Conservation (phyloP, 1,140 invertebrate species). For the Diorhabda sublineata region DNA sequence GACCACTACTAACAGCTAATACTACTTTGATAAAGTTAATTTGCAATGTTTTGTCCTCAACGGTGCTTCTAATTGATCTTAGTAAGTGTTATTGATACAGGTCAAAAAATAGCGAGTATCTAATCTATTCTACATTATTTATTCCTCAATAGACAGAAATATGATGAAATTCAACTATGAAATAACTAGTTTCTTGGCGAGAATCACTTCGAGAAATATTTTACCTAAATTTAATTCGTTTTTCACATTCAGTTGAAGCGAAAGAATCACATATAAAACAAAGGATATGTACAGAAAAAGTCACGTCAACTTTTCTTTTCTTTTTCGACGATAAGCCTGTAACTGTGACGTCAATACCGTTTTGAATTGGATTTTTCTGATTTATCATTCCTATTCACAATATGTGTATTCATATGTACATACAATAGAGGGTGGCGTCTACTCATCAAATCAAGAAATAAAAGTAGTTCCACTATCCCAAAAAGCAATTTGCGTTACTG, state of each 20-base stretch:
- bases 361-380: background rate
- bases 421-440: background rate
- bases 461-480: too few relatives aligned
- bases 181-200: too few relatives aligned
- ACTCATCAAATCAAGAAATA: background rate
- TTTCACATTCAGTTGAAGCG: background rate
- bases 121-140: too few relatives aligned
- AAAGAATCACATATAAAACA: background rate
- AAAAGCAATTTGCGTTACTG: too few relatives aligned
- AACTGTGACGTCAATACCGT: background rate
- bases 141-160: too few relatives aligned
- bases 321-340: background rate
- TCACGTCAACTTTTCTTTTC: background rate
- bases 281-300: background rate
- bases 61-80: too few relatives aligned
- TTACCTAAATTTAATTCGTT: constrained; percentile 1
- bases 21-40: too few relatives aligned
- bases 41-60: too few relatives aligned
- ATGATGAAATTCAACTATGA: too few relatives aligned
- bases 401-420: constrained; percentile 3
- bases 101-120: too few relatives aligned
- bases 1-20: too few relatives aligned
- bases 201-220: background rate
- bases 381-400: constrained; percentile 2
- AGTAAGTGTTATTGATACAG: too few relatives aligned